phyloP scores from a whole-genome alignment of 2,797 vertebrate species.

The Dendrocincla tyrannina region DNA sequence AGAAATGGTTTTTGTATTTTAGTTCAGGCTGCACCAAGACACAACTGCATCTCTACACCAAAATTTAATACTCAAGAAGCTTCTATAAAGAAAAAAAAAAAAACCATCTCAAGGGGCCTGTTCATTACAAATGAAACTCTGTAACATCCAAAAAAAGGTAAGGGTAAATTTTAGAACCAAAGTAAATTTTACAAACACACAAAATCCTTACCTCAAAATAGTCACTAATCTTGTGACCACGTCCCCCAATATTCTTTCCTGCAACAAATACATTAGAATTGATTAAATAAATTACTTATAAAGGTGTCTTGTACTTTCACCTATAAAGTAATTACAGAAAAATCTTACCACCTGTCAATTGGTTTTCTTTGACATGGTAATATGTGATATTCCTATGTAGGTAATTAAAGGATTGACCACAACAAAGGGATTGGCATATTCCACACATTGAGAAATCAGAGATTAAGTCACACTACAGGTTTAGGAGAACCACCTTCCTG shows the following conservation, averaged over 20 bases:
- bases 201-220: conserved; percentile 94
- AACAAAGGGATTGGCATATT: background rate
- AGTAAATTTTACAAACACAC: background rate
- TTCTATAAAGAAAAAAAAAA: background rate
- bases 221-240: conserved; percentile 98
- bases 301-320: background rate
- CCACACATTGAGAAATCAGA: background rate
- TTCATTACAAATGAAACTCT: background rate
- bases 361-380: background rate
- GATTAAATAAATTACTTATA: background rate
- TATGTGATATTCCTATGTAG: background rate
- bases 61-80: background rate
- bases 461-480: background rate
- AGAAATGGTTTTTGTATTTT: background rate
- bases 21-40: background rate
- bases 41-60: background rate
- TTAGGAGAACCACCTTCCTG: background rate
- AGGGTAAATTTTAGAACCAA: background rate
- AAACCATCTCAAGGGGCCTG: background rate
- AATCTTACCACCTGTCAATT: background rate
- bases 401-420: background rate
- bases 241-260: conserved; percentile 90
- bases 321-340: background rate
- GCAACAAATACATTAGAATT: conserved; percentile 28
- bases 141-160: background rate